Conservation (phyloP, 2,797 vertebrate genomes). For the Champsocephalus esox region DNA sequence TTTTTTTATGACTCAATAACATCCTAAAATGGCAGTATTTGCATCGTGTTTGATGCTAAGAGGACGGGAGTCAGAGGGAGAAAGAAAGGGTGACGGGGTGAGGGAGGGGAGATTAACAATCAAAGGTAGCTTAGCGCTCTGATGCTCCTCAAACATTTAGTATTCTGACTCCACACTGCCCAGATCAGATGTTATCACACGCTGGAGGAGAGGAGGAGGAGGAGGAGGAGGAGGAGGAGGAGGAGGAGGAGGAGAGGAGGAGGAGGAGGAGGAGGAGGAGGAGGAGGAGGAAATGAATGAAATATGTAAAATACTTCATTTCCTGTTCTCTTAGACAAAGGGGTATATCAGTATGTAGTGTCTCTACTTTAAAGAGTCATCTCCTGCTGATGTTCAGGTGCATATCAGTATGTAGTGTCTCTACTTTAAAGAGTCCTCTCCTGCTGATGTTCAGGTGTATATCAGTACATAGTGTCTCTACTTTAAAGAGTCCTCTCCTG, state of each 20-base stretch:
- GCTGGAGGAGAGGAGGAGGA: conserved; percentile 76
- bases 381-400: too few species aligned
- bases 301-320: too few species aligned
- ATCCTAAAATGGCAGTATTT: conserved; percentile 33
- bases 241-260: conserved; percentile 18
- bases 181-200: conserved; percentile 82
- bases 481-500: too few species aligned
- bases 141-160: conserved; percentile 72
- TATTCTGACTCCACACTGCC: conserved; percentile 77
- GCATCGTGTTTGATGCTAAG: conserved; percentile 33
- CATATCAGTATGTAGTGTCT: too few species aligned
- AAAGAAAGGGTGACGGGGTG: not conserved
- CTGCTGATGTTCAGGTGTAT: too few species aligned
- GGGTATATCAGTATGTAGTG: too few species aligned
- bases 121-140: conserved; percentile 35
- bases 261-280: too few species aligned
- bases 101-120: conserved; percentile 47
- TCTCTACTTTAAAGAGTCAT: too few species aligned
- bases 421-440: too few species aligned
- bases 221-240: not conserved
- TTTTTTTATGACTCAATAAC: conserved; percentile 39
- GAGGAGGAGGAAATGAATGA: too few species aligned
- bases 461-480: too few species aligned
- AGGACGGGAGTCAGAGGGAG: conserved; percentile 14
- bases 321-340: too few species aligned